Conservation (phyloP, 2,888 invertebrate genomes). For the Palloptera scutellata region DNA sequence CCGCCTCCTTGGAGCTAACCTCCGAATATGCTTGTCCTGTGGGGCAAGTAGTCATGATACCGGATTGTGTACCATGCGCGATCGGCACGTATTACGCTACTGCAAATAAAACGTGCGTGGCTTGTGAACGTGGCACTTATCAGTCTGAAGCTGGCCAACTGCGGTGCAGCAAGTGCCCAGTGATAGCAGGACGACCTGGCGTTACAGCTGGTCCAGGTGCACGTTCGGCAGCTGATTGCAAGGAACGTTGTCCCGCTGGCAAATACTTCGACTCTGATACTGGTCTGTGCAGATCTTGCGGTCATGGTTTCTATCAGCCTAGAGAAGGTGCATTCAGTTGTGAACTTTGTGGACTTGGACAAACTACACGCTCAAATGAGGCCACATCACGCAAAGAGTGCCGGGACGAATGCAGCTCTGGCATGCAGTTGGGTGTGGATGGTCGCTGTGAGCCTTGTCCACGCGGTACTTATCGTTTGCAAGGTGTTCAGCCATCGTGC, state of each 20-base stretch:
- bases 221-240: constrained; percentile 87
- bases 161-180: constrained; percentile 88
- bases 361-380: constrained; percentile 90
- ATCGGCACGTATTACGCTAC: constrained; percentile 87
- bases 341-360: constrained; percentile 85
- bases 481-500: constrained; percentile 89
- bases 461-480: constrained; percentile 84
- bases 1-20: constrained; percentile 83
- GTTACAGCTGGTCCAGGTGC: constrained; percentile 89
- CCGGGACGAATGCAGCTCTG: constrained; percentile 83
- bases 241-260: constrained; percentile 92
- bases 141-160: constrained; percentile 92
- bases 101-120: constrained; percentile 78
- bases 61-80: constrained; percentile 93
- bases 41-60: constrained; percentile 93
- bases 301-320: constrained; percentile 93
- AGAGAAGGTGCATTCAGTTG: constrained; percentile 91
- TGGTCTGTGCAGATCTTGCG: constrained; percentile 89
- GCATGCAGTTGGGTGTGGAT: constrained; percentile 84
- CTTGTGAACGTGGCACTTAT: constrained; percentile 89
- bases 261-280: constrained; percentile 91
- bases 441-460: constrained; percentile 94
- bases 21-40: constrained; percentile 93
- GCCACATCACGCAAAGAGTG: constrained; percentile 88
- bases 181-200: constrained; percentile 87